Evolutionary conservation across 2,797 vertebrate species (phyloP).

Genomic region (Chloroceryle amazona): DNA sequence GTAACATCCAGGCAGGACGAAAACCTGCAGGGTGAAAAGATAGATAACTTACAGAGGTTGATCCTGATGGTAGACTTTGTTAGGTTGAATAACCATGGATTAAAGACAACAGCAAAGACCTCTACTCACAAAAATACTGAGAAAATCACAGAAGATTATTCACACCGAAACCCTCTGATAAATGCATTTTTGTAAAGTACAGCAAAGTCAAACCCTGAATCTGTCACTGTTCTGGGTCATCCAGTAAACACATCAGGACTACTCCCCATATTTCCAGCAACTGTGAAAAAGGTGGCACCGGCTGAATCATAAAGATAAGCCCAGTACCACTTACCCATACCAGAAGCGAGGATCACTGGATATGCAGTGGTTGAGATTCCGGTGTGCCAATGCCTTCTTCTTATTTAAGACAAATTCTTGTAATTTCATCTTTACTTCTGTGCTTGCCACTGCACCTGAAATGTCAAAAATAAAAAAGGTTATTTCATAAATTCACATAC

Average conservation of each 20-base stretch:
- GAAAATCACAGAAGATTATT: neutral
- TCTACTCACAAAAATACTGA: neutral
- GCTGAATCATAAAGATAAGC: neutral
- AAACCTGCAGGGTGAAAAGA: neutral
- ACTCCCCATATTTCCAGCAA: neutral
- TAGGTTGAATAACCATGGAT: neutral
- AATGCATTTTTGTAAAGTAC: accelerated
- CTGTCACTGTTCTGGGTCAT: neutral
- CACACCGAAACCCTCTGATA: neutral
- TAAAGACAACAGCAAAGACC: neutral
- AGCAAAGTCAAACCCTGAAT: neutral
- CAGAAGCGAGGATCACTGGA: conserved; percentile 95
- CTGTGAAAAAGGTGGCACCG: neutral
- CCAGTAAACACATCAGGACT: neutral
- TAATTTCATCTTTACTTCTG: conserved; percentile 98
- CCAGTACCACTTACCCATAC: conserved; percentile 93
- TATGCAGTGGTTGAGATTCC: conserved; percentile 96
- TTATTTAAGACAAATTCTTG: conserved; percentile 98
- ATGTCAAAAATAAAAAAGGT: neutral
- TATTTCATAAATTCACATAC: neutral
- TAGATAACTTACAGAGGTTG: neutral
- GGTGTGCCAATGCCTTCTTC: conserved; percentile 96
- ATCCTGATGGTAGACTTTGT: neutral
- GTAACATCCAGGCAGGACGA: accelerated
- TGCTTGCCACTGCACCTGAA: conserved; percentile 95